Base-by-base conservation (phyloP, 2,888 invertebrate species). In the Eristalis intricaria region DNA sequence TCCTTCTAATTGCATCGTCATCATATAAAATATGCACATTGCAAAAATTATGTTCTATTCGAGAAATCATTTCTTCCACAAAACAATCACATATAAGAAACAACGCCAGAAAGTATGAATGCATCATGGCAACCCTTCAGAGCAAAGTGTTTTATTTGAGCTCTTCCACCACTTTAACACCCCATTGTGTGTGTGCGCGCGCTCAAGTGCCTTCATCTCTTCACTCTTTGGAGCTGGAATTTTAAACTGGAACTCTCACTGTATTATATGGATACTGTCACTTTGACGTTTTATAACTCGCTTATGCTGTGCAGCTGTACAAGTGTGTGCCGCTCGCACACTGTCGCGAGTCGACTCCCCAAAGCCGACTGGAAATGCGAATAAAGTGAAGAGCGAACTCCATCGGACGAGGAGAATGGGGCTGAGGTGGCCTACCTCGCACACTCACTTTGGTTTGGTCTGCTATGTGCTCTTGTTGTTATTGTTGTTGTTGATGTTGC, bases 161-260 rank as follows among this genome's bases (percentile, higher is more conserved):
- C 77, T 73, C 82, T 77, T 68, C 63, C 58, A 68, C 77, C 70
- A 77, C 85, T 74, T 58, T 29, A 75, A 66, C 78, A 82, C 73
- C 50, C 38, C 13, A 78, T 61, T 81, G 43, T 74, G 38, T 70
- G 78, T 86, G 58, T 86, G 64, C n/a, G n/a, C n/a, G n/a, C n/a
- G n/a, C 43, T 75, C 64, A 61, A 79, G 40, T 63, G 50, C 79
- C 50, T 4, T 11, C 43, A 26, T n/a, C n/a, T 40, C 29, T 58
- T 76, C 69, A 61, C 22, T 71, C 69, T 38, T 60, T 85, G 81
- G 81, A 81, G 77, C 77, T 86, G 82, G 82, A 86, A 86, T 74
- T 50, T 69, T 2, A 78, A 66, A 86, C 82, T 82, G 82, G 86
- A 82, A 86, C 38, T 64, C 69, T 58, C 50, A 70, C 43, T 56